phyloP scores from a whole-genome alignment of 2,797 vertebrate genomes.

The Falco biarmicus region DNA sequence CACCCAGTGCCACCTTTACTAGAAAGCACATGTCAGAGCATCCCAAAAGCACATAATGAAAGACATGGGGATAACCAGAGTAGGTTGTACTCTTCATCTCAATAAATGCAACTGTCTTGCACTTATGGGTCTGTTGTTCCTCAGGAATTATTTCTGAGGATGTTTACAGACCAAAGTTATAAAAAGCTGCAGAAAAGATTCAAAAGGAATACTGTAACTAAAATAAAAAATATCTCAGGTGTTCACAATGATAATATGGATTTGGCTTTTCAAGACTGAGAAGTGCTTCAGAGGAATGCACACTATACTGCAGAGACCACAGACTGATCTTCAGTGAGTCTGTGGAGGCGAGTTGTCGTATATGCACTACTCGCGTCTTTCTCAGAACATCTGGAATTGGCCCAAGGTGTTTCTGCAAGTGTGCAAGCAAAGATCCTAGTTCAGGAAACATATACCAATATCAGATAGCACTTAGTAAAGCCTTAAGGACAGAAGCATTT shows the following conservation, averaged over 20 bases:
- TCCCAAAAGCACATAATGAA: background rate
- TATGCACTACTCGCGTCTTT: rapidly evolving
- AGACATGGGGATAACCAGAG: background rate
- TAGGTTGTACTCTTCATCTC: background rate
- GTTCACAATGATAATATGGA: background rate
- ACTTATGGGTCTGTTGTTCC: background rate
- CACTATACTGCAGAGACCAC: background rate
- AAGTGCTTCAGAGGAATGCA: background rate
- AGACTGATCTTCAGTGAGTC: background rate
- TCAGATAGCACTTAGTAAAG: background rate
- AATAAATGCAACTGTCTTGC: background rate
- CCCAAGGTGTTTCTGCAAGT: background rate
- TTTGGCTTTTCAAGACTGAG: background rate
- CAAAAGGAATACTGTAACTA: background rate
- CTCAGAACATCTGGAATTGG: background rate
- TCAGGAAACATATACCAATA: background rate
- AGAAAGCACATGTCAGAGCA: background rate
- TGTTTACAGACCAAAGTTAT: background rate
- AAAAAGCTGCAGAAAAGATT: background rate
- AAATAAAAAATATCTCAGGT: background rate
- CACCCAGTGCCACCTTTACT: background rate
- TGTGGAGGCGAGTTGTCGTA: background rate
- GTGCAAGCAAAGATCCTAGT: background rate
- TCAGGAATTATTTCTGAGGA: background rate
- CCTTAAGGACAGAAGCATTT: background rate